Evolutionary conservation across 1,140 invertebrate species (phyloP).

Genomic region (Tetraneura akinire): DNA sequence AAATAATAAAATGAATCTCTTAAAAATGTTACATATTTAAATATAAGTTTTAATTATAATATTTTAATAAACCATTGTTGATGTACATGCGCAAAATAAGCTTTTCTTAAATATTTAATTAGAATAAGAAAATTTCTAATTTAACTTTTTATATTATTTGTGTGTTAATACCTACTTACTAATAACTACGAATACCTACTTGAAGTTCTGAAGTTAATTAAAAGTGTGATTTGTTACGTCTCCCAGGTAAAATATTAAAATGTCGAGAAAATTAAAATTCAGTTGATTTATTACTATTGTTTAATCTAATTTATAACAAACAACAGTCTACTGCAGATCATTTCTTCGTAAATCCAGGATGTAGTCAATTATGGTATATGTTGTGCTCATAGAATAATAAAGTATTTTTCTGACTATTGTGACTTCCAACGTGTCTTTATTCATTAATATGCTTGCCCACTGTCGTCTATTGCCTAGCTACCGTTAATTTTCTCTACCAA

Average conservation of each 20-base stretch:
- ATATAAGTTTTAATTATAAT: too few species aligned
- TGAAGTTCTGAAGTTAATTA: too few species aligned
- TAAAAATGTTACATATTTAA: too few species aligned
- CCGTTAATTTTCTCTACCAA: constrained; percentile 8
- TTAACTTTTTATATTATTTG: too few species aligned
- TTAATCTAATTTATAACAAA: not conserved
- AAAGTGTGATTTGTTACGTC: not conserved
- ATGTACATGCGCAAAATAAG: too few species aligned
- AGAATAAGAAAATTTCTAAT: too few species aligned
- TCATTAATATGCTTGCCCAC: constrained; percentile 32
- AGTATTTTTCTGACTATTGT: constrained; percentile 17
- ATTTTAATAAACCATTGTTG: too few species aligned
- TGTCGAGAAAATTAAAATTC: not conserved
- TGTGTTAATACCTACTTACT: too few species aligned
- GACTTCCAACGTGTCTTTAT: constrained; percentile 14
- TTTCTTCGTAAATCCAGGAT: constrained; percentile 30
- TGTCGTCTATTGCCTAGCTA: not conserved
- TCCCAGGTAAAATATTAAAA: not conserved
- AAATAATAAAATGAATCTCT: too few species aligned
- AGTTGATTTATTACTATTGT: constrained; percentile 1
- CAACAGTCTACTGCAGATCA: not conserved
- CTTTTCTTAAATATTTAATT: too few species aligned
- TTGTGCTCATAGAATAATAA: constrained; percentile 36
- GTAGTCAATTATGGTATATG: constrained; percentile 16
- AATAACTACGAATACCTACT: too few species aligned